Evolutionary conservation across 1,140 invertebrate genomes (phyloP), one percentile per base, ranked within the genome.

Genomic region (Macrobrachium rosenbergii): DNA sequence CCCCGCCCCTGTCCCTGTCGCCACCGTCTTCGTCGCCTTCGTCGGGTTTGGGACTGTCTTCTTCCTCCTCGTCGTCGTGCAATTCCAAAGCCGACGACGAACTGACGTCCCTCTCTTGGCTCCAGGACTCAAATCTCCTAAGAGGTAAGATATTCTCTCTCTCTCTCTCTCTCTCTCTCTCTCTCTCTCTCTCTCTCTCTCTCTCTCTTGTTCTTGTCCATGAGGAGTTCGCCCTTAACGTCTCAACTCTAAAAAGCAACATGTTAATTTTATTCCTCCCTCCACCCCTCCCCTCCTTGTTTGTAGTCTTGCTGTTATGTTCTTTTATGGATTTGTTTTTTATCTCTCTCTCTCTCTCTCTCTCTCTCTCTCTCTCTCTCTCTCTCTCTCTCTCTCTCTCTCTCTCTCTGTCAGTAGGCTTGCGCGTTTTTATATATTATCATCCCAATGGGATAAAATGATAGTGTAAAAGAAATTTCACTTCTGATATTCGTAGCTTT

Each of bases 81-180:
- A 19, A 52, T 8, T 63, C 77, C 10, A 23, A n/a, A 16, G 14
- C 69, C 16, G 97, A 97, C 91, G 96, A 97, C 90, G 97, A 99
- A 90, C 93, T 99, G 52, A 98, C 96, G 2, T 96, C 96, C 85
- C 93, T 99, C 1, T 94, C 96, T 76, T 99, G 97, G 97, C 92
- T 99, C 14, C 97, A 98, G 91, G 96, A 98, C 92, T 95, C 94
- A 90, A 97, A 99, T 93, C 92, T 98, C 89, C 93, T 98, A 14
- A 97, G 97, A 93, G 95, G 95, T 93, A 91, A 84, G 87, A 11
- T 43, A 0, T n/a, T 76, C 23, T 43, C 73, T 28, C 23, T 37
- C 37, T 76, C 73, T 37, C 73, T 43, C 37, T 23, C 37, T 52
- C 37, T 19, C 37, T 45, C 14, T 77, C 19, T 52, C 37, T 77